These are phyloP conservation scores for Halcyon smyrnensis DNA, from an alignment of 2,797 vertebrate species.

Conservation along the genomic window DNA sequence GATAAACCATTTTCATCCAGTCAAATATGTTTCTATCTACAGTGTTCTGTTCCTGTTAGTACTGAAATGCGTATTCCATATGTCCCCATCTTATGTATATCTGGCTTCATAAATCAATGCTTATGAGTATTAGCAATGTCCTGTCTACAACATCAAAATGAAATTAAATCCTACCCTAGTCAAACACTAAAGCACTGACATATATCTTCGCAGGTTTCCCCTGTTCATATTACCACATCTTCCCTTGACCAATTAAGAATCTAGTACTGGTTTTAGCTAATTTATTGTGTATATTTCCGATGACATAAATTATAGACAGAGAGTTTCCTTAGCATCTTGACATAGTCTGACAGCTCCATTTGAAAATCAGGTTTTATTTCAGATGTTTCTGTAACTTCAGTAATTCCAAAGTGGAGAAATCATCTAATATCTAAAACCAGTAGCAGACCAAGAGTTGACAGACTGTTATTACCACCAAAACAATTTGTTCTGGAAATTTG, in stretches of 20 bases:
- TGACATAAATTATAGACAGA: neutral
- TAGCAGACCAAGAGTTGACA: neutral
- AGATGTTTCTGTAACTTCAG: neutral
- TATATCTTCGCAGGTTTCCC: neutral
- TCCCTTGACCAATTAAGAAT: neutral
- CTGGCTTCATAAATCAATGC: neutral
- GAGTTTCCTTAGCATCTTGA: neutral
- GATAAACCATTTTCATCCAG: neutral
- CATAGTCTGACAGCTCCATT: neutral
- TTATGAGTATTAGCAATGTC: neutral
- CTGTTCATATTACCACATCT: neutral
- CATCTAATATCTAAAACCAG: neutral
- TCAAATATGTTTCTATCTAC: neutral
- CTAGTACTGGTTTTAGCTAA: neutral
- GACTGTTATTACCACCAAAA: neutral
- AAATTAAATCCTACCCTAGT: neutral
- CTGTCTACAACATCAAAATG: neutral
- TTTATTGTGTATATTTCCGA: neutral
- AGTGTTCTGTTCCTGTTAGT: neutral
- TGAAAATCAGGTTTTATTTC: neutral
- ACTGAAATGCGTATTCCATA: neutral
- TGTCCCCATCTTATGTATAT: neutral
- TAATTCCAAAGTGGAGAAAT: neutral
- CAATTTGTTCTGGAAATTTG: neutral
- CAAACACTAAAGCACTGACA: neutral